Conservation (phyloP, 2,888 invertebrate genomes). For the Protula sp. region DNA sequence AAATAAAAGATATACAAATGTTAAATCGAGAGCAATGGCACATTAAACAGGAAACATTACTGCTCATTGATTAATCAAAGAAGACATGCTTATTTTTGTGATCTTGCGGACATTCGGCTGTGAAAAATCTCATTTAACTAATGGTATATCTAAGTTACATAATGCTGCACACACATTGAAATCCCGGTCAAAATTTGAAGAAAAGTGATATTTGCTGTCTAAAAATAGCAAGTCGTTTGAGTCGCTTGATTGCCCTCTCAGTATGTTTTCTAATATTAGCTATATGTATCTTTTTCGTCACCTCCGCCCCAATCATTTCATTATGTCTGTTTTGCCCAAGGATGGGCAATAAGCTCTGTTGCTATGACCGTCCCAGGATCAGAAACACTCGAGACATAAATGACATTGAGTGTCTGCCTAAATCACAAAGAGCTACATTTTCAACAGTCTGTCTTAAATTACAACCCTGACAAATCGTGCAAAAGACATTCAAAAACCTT, state of each 20-base stretch:
- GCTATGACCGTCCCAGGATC: no score
- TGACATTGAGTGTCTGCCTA: no score
- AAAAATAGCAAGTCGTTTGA: neutral
- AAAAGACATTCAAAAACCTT: no score
- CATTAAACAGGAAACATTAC: no score
- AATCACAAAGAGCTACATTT: no score
- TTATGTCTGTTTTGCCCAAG: neutral
- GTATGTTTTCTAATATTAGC: neutral
- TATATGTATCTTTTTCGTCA: neutral
- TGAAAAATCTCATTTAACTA: no score
- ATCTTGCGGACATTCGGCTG: neutral
- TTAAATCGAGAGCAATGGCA: neutral
- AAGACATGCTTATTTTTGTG: no score
- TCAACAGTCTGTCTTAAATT: no score
- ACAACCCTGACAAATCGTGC: no score
- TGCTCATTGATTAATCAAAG: no score
- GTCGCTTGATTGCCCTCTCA: neutral
- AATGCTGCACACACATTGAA: neutral
- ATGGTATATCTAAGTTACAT: neutral
- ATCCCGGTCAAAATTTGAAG: neutral
- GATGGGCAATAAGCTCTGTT: neutral
- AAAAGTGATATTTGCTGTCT: neutral
- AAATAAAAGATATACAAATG: neutral
- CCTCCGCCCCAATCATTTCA: neutral
- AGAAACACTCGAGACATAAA: no score